Evolutionary conservation across 2,888 invertebrate species (phyloP), one percentile per base, ranked within the genome.

Genomic region (Neria commutata): DNA sequence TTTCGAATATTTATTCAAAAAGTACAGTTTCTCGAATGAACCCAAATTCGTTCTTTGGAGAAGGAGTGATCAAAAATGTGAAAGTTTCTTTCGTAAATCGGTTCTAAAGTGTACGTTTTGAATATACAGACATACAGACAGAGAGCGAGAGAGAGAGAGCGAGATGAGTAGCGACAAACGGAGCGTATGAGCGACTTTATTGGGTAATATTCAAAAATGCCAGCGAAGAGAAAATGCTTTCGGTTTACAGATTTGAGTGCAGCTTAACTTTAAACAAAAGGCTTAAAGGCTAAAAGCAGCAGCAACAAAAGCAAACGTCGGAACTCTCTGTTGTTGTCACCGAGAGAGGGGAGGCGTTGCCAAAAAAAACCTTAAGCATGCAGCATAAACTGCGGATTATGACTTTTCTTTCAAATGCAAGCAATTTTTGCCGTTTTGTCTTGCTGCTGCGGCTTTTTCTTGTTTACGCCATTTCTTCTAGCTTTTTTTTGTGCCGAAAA

Each of bases 221-320:
- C 53, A 21, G 16, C 45, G 33, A 14, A 54, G 11, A 26, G 6
- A 19, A 42, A 42, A 42, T 42, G 42, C 21, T 42, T 42, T 42
- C 21, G 21, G 42, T 42, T 42, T 17, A 23, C 54, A 54, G 54
- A 48, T 56, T 62, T 63, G 56, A 67, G n/a, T n/a, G 60, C 64
- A 61, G 64, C 65, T 67, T 60, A 61, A 64, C 52, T 60, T 58
- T 56, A 63, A 66, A 66, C 66, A 66, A 67, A 64, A 63, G 66
- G 55, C 57, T 67, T 62, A 66, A 54, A 54, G 8, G n/a, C 40
- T 50, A 56, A 34, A 11, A 17, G 49, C 40, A 48, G 11, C 10
- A 37, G 25, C 17, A 23, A 52, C 16, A 47, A 37, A 6, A n/a
- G 11, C n/a, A 19, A 1, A 37, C 19, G 26, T 17, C 17, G 26